Evolutionary conservation across 92 coral and sea anemone genomes (phyloP).

Genomic region (Phenganax stokvisi): DNA sequence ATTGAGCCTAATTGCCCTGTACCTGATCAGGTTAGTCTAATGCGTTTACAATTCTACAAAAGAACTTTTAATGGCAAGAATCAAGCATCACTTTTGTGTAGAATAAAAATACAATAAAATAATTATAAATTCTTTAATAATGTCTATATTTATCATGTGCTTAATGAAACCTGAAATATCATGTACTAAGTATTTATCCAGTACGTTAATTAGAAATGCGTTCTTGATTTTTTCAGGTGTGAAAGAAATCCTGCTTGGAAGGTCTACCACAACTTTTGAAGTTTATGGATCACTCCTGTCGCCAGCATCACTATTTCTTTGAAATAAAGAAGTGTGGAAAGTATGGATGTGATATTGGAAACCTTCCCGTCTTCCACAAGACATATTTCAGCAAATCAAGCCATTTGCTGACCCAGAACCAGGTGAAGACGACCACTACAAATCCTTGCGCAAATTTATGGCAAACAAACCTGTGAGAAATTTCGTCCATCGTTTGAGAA

Average conservation of each 20-base stretch:
- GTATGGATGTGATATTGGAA: constrained; percentile 20
- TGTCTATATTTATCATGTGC: background rate
- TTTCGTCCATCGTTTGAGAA: constrained; percentile 15
- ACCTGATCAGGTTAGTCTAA: constrained; percentile 9
- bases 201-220: background rate
- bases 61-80: too few species aligned
- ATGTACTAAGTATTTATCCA: background rate
- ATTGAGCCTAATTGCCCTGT: background rate
- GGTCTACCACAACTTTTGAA: background rate
- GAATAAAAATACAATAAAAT: background rate
- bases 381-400: constrained; percentile 22
- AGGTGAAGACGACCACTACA: constrained; percentile 33
- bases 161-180: background rate
- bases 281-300: constrained; percentile 8
- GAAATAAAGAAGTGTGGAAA: constrained; percentile 15
- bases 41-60: background rate
- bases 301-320: constrained; percentile 5
- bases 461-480: constrained; percentile 10
- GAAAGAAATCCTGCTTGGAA: constrained; percentile 8
- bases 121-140: background rate
- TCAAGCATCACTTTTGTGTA: background rate
- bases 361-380: constrained; percentile 20
- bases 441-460: constrained; percentile 23
- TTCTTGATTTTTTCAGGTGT: background rate
- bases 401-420: constrained; percentile 36